Percentiles rank a stretch among this genome's conserved stretches.
Evolutionary conservation across 2,888 invertebrate genomes (phyloP).

Genomic region (Drosophila putrida): DNA sequence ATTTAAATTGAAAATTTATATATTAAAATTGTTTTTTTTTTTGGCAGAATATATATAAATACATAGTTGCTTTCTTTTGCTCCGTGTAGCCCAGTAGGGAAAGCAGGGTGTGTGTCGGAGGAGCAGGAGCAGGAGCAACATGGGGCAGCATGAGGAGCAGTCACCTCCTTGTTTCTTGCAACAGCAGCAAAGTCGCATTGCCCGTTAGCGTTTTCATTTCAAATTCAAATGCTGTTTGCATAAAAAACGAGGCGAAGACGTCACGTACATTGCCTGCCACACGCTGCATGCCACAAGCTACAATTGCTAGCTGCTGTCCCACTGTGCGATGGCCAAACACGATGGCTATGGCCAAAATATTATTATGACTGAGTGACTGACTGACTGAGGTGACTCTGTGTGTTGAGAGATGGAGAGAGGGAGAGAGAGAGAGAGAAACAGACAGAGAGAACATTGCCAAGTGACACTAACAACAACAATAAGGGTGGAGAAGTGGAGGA

Average conservation of each 20-base stretch:
- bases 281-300: slow-evolving; percentile 9
- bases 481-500: not conserved
- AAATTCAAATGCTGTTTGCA: slow-evolving; percentile 81
- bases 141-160: not conserved
- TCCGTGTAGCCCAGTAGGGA: not conserved
- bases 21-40: no score
- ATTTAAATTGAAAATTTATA: no score
- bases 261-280: slow-evolving; percentile 25
- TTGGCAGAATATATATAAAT: no score
- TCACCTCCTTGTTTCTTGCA: slow-evolving; percentile 1
- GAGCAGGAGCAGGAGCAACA: not conserved
- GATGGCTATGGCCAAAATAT: slow-evolving; percentile 11
- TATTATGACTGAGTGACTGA: slow-evolving; percentile 42
- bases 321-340: slow-evolving; percentile 16
- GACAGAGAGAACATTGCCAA: slow-evolving; percentile 16
- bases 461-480: slow-evolving; percentile 44
- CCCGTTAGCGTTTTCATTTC: slow-evolving; percentile 74
- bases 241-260: slow-evolving; percentile 68
- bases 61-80: no score
- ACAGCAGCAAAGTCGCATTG: slow-evolving; percentile 38
- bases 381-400: slow-evolving; percentile 1
- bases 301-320: slow-evolving; percentile 6
- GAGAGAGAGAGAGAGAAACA: no score
- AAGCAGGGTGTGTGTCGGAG: not conserved
- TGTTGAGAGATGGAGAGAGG: no score